Evolutionary conservation across 1,140 invertebrate species (phyloP).

Genomic region (Armadillidium nasatum): DNA sequence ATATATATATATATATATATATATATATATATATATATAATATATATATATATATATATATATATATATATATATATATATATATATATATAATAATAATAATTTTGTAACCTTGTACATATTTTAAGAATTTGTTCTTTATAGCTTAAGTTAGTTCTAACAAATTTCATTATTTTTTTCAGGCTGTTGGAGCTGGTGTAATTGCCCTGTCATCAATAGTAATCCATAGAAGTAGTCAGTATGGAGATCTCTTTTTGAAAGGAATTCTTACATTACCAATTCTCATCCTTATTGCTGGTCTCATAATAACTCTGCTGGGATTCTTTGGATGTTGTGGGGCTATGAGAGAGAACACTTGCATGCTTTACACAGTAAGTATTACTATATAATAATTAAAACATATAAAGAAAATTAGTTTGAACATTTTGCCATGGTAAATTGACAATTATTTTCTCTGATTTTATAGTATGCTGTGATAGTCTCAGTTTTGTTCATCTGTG

Average conservation of each 20-base stretch:
- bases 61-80: too few species aligned
- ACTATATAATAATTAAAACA: too few species aligned
- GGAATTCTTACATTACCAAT: constrained; percentile 14
- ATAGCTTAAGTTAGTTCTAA: too few species aligned
- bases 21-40: too few species aligned
- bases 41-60: too few species aligned
- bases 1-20: too few species aligned
- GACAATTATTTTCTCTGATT: background rate
- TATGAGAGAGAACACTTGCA: constrained; percentile 75
- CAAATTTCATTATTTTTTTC: background rate
- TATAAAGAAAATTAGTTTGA: too few species aligned
- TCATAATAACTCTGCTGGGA: constrained; percentile 73
- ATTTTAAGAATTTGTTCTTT: too few species aligned
- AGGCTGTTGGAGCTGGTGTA: background rate
- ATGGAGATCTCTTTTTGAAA: background rate
- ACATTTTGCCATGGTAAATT: too few species aligned
- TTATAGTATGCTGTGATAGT: background rate
- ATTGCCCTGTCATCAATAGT: background rate
- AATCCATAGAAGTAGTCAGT: background rate
- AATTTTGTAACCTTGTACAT: too few species aligned
- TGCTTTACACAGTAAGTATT: constrained; percentile 69
- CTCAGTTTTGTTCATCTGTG: background rate
- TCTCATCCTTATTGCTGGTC: constrained; percentile 55
- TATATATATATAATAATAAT: too few species aligned
- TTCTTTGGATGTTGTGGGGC: constrained; percentile 89